Percentiles rank a stretch among this genome's conserved stretches.
phyloP scores from a whole-genome alignment of 2,113 vertebrate genomes.

The Erinaceus europaeus region DNA sequence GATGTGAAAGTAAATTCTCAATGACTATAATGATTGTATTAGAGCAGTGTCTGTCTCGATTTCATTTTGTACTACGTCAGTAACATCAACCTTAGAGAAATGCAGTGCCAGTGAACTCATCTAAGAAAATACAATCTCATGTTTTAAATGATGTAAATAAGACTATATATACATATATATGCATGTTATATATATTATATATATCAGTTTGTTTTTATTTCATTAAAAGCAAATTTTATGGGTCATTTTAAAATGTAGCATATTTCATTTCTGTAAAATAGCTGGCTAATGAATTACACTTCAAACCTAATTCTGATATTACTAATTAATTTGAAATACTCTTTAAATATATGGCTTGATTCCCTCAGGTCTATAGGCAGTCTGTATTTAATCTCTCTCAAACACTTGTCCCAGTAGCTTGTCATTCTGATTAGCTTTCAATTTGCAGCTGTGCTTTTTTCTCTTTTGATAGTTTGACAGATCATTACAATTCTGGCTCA shows the following conservation, averaged over 20 bases:
- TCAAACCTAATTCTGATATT: slow-evolving; percentile 27
- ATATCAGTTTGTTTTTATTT: no score
- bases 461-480: neutral
- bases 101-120: neutral
- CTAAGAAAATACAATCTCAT: neutral
- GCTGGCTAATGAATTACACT: neutral
- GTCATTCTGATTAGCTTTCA: neutral
- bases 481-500: slow-evolving; percentile 8
- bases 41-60: neutral
- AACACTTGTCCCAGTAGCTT: neutral
- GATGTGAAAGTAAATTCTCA: neutral
- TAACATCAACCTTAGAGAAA: neutral
- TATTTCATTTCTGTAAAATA: neutral
- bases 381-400: neutral
- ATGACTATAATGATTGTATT: neutral
- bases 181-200: no score
- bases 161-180: no score
- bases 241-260: neutral
- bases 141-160: slow-evolving; percentile 31
- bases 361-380: neutral
- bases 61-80: neutral
- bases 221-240: neutral
- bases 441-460: neutral
- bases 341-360: neutral
- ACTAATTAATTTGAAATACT: slow-evolving; percentile 29